These are phyloP conservation scores for Colletes gigas DNA, from an alignment of 1,140 invertebrate genomes.

Conservation along the genomic window DNA sequence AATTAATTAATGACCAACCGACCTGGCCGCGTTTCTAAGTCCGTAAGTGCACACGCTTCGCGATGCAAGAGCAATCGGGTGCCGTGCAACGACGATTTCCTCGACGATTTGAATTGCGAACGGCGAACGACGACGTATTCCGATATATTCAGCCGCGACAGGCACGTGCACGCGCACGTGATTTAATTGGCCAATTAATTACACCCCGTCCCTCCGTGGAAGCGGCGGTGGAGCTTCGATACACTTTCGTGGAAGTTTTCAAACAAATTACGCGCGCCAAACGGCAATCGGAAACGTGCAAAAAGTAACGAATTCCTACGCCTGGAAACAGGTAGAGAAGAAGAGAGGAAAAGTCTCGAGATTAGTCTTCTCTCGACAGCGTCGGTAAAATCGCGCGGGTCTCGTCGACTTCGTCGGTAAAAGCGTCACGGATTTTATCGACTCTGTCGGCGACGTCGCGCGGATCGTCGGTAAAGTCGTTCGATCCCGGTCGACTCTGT, in stretches of 20 bases:
- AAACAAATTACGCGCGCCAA: too few relatives aligned
- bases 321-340: not conserved
- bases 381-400: not conserved
- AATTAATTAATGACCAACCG: slow-evolving; percentile 46
- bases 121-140: not conserved
- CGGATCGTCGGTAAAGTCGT: not conserved
- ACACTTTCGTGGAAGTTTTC: too few relatives aligned
- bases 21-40: not conserved
- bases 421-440: not conserved
- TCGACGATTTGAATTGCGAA: too few relatives aligned
- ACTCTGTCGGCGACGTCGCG: not conserved
- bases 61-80: not conserved
- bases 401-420: not conserved
- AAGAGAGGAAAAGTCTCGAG: not conserved
- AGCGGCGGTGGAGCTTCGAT: not conserved
- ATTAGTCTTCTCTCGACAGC: not conserved
- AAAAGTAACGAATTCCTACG: too few relatives aligned
- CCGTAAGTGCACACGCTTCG: not conserved
- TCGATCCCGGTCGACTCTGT: not conserved
- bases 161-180: slow-evolving; percentile 10
- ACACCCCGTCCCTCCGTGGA: not conserved
- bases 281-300: too few relatives aligned
- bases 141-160: not conserved
- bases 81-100: not conserved
- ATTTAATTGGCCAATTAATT: slow-evolving; percentile 17